Evolutionary conservation across 2,113 vertebrate species (phyloP).

Genomic region (Grallaria varia): DNA sequence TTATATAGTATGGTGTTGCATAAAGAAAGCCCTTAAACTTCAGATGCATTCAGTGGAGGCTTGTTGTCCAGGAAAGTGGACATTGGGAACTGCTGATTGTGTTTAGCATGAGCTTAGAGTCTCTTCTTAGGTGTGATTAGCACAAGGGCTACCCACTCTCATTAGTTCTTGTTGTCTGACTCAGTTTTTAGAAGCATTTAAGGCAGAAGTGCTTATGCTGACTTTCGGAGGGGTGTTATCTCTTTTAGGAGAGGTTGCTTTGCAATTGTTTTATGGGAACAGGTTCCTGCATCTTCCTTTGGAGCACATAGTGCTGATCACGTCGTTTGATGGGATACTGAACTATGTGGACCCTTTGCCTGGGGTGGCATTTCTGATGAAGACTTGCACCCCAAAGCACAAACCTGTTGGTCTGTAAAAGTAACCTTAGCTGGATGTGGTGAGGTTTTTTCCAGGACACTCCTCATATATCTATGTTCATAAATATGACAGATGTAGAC

Average conservation of each 20-base stretch:
- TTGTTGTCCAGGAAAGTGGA: not conserved
- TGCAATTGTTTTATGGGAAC: not conserved
- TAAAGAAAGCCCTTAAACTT: not conserved
- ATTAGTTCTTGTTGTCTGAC: not conserved
- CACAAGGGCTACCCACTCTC: not conserved
- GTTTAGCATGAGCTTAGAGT: not conserved
- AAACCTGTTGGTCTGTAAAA: not conserved
- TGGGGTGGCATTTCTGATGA: not conserved
- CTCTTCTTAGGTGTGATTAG: not conserved
- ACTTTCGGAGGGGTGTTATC: not conserved
- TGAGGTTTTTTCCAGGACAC: not conserved
- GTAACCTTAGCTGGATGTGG: not conserved
- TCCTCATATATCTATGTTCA: not conserved
- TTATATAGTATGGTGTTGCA: not conserved
- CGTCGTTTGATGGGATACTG: not conserved
- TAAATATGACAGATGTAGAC: not conserved
- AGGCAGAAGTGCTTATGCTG: not conserved
- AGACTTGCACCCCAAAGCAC: not conserved
- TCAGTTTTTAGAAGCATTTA: not conserved
- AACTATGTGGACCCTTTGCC: not conserved
- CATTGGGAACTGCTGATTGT: not conserved
- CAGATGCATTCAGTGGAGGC: not conserved
- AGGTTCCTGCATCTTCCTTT: not conserved
- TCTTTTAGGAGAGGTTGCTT: not conserved
- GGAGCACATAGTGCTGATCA: not conserved